These are phyloP conservation scores for Penaeus japonicus DNA, from an alignment of 1,140 invertebrate genomes.

Conservation along the genomic window DNA sequence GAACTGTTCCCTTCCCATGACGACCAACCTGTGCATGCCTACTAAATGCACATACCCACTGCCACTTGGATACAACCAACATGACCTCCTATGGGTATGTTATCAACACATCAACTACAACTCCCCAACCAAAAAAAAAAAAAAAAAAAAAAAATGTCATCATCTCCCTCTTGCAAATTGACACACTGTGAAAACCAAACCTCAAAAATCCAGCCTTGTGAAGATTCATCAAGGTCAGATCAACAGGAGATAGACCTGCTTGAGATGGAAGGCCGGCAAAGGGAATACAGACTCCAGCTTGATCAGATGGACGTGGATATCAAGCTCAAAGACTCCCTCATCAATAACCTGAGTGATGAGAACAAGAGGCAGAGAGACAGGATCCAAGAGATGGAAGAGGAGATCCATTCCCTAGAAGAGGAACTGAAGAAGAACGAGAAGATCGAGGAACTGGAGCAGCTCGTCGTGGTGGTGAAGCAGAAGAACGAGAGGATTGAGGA, in stretches of 20 bases:
- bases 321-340: slow-evolving; percentile 57
- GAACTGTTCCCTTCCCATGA: slow-evolving; percentile 31
- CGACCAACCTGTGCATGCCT: background rate
- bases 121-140: background rate
- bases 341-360: slow-evolving; percentile 49
- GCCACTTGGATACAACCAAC: slow-evolving; percentile 18
- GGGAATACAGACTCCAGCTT: slow-evolving; percentile 55
- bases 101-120: background rate
- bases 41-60: background rate
- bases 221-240: slow-evolving; percentile 1
- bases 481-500: slow-evolving; percentile 75
- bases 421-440: slow-evolving; percentile 59
- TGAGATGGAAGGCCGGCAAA: slow-evolving; percentile 56
- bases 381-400: slow-evolving; percentile 52
- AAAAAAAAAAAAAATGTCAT: background rate
- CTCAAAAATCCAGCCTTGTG: background rate
- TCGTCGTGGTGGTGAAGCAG: slow-evolving; percentile 66
- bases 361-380: slow-evolving; percentile 51
- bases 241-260: slow-evolving; percentile 55
- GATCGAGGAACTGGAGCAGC: slow-evolving; percentile 67
- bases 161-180: background rate
- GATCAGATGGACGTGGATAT: slow-evolving; percentile 57
- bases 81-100: slow-evolving; percentile 1
- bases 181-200: background rate
- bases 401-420: slow-evolving; percentile 56